Conservation (phyloP, 1,140 invertebrate genomes). For the Pseudomyrmex sp. region DNA sequence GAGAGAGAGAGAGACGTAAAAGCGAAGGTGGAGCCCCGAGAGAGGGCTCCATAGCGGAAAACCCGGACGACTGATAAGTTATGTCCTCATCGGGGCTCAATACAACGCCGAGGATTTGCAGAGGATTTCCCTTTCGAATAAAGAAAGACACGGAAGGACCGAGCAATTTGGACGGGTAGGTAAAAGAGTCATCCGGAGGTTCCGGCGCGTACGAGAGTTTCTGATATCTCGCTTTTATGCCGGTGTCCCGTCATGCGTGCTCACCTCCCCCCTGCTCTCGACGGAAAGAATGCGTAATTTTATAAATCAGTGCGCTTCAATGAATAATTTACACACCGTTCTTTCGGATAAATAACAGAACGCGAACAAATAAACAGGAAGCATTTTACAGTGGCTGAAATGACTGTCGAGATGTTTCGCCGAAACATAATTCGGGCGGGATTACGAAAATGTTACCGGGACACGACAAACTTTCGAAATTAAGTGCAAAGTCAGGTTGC, state of each 20-base stretch:
- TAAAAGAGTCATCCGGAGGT: slow-evolving; percentile 29
- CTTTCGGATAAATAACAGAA: neutral
- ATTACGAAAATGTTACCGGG: slow-evolving; percentile 22
- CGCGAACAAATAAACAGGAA: slow-evolving; percentile 10
- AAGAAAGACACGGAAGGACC: slow-evolving; percentile 38
- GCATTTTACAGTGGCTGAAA: neutral
- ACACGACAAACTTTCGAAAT: neutral
- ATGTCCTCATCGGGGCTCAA: slow-evolving; percentile 57
- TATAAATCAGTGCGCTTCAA: neutral
- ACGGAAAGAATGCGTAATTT: neutral
- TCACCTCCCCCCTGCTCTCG: neutral
- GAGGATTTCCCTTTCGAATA: slow-evolving; percentile 57
- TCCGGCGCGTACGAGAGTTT: slow-evolving; percentile 24
- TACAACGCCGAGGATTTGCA: slow-evolving; percentile 58
- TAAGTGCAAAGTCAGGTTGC: neutral
- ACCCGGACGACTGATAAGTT: slow-evolving; percentile 73
- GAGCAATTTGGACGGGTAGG: slow-evolving; percentile 51
- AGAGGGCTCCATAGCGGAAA: slow-evolving; percentile 66
- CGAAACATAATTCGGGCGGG: slow-evolving; percentile 18
- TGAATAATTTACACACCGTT: slow-evolving; percentile 3
- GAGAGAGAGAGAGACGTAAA: slow-evolving; percentile 62
- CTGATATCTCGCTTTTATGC: slow-evolving; percentile 2
- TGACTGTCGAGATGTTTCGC: slow-evolving; percentile 12
- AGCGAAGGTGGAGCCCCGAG: slow-evolving; percentile 70
- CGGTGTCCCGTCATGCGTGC: neutral